Percentiles rank a stretch among this genome's conserved stretches.
phyloP scores from a whole-genome alignment of 2,797 vertebrate species.

The Perodicticus potto region DNA sequence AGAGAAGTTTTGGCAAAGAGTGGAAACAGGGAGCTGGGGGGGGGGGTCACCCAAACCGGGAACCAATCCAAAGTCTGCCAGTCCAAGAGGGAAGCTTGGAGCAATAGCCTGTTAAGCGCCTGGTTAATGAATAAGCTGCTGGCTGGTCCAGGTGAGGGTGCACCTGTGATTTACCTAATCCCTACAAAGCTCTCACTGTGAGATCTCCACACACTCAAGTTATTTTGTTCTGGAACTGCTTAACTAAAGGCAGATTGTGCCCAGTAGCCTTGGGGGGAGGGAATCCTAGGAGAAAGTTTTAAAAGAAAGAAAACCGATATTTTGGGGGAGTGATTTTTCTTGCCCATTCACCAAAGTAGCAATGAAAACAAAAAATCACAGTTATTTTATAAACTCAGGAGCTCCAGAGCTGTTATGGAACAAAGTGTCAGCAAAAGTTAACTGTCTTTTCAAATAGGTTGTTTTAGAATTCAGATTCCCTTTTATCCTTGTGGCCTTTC shows the following conservation, averaged over 20 bases:
- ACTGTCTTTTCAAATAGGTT: not conserved
- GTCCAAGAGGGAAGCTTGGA: not conserved
- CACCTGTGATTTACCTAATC: conserved; percentile 72
- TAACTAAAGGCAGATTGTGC: not conserved
- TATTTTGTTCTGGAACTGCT: not conserved
- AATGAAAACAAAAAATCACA: not conserved
- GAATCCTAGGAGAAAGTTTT: not conserved
- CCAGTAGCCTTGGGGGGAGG: not conserved
- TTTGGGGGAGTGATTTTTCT: not conserved
- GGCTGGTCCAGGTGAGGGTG: conserved; percentile 60
- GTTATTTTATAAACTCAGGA: not conserved
- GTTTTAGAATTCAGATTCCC: not conserved
- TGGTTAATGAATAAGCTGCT: conserved; percentile 68
- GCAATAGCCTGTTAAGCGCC: conserved; percentile 42
- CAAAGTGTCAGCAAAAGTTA: not conserved
- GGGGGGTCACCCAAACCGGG: conserved; percentile 46
- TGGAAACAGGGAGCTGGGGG: not conserved
- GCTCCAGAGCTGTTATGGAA: not conserved
- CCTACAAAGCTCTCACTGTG: not conserved
- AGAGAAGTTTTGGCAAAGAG: conserved; percentile 44
- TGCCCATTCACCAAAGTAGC: not conserved
- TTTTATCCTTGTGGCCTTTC: not conserved
- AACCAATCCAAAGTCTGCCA: conserved; percentile 68
- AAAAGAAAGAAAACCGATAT: not conserved
- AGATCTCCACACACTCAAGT: not conserved